Evolutionary conservation across 2,113 vertebrate species (phyloP).

Genomic region (Actinemys pallida): DNA sequence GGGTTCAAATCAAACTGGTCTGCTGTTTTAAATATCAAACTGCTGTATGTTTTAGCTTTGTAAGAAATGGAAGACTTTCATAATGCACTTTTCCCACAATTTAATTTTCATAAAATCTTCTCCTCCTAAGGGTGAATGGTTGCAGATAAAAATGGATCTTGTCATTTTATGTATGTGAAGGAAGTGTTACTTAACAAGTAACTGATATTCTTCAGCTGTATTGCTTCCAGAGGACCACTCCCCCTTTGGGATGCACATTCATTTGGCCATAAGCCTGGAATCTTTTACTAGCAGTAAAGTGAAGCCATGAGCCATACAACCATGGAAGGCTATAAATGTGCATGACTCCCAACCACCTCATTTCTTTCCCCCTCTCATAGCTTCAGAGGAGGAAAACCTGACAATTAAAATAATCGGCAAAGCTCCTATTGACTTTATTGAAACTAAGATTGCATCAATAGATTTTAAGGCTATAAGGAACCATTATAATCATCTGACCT

Average conservation of each 20-base stretch:
- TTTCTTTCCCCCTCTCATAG: not conserved
- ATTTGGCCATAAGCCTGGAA: not conserved
- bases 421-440: not conserved
- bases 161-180: rapidly evolving
- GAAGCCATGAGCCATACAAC: not conserved
- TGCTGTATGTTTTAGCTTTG: not conserved
- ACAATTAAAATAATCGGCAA: not conserved
- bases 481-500: not conserved
- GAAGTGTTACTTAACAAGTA: not conserved
- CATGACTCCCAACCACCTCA: not conserved
- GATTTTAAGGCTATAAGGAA: not conserved
- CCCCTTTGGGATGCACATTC: not conserved
- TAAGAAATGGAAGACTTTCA: constrained; percentile 14
- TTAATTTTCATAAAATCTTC: not conserved
- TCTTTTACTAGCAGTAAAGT: not conserved
- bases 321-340: not conserved
- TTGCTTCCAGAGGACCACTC: not conserved
- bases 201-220: not conserved
- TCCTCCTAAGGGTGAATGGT: not conserved
- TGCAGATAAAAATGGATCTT: not conserved
- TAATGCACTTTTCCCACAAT: not conserved
- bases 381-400: not conserved
- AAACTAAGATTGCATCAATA: not conserved
- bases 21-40: not conserved
- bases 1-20: constrained; percentile 1